Evolutionary conservation across 2,797 vertebrate genomes (phyloP).

Genomic region (Arrhamphus sclerolepis): DNA sequence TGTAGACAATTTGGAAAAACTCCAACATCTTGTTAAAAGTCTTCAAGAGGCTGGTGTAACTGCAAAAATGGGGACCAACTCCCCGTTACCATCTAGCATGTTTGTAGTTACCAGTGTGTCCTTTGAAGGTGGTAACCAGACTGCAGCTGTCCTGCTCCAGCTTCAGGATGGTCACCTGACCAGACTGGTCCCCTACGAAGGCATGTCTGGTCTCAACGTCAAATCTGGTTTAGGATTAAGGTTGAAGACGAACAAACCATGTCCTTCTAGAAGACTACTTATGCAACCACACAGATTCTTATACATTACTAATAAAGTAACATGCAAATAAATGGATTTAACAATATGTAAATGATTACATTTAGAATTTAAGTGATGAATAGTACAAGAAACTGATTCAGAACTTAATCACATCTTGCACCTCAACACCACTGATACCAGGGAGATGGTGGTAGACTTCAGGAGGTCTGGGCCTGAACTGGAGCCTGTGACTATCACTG

Average conservation of each 20-base stretch:
- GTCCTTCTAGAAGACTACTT: not conserved
- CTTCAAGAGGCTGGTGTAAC: too few species aligned
- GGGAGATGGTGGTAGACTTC: too few species aligned
- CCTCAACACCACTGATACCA: too few species aligned
- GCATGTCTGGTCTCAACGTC: constrained; percentile 97
- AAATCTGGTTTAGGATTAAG: constrained; percentile 81
- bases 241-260: constrained; percentile 66
- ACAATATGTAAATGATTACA: not conserved
- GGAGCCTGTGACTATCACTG: too few species aligned
- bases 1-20: too few species aligned
- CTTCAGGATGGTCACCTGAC: constrained; percentile 98
- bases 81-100: too few species aligned
- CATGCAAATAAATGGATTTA: not conserved
- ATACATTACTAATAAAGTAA: not conserved
- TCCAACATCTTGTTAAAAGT: too few species aligned
- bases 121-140: constrained; percentile 95
- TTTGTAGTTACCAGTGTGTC: constrained; percentile 89
- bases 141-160: constrained; percentile 95
- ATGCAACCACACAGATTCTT: not conserved
- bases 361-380: too few species aligned
- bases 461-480: too few species aligned
- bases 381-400: too few species aligned
- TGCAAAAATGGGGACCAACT: too few species aligned
- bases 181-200: constrained; percentile 96
- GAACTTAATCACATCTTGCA: too few species aligned